Evolutionary conservation across 23 tunicate species (phyloP).

Genomic region (Trididemnum miniatum): DNA sequence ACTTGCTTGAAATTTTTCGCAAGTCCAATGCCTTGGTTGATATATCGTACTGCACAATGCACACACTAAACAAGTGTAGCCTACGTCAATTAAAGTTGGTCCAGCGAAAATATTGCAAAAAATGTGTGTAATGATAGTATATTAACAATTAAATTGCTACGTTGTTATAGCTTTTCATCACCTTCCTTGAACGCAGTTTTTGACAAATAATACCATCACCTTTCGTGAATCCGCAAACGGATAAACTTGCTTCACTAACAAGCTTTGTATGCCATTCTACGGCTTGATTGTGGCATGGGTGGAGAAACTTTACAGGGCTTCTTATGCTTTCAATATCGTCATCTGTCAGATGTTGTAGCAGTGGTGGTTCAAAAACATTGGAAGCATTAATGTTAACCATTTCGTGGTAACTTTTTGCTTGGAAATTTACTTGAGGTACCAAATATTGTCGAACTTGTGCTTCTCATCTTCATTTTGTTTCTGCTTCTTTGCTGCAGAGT

Average conservation of each 20-base stretch:
- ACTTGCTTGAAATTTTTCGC: too few relatives aligned
- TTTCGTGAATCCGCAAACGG: background rate
- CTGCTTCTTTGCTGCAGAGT: background rate
- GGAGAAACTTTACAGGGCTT: background rate
- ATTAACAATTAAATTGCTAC: background rate
- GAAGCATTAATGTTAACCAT: background rate
- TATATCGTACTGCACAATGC: too few relatives aligned
- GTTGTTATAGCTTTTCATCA: background rate
- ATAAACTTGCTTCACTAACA: background rate
- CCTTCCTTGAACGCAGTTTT: background rate
- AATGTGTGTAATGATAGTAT: too few relatives aligned
- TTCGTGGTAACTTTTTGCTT: background rate
- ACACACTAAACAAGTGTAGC: too few relatives aligned
- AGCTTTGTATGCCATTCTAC: background rate
- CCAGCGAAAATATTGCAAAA: too few relatives aligned
- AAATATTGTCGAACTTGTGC: background rate
- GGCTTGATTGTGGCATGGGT: background rate
- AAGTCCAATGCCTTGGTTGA: too few relatives aligned
- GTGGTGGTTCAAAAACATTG: background rate
- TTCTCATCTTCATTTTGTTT: background rate
- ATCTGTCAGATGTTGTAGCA: background rate
- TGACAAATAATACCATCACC: background rate
- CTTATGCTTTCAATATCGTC: background rate
- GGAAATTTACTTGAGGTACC: background rate
- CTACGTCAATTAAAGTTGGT: too few relatives aligned